Percentiles rank a stretch among this genome's conserved stretches.
Evolutionary conservation across 2,797 vertebrate species (phyloP).

Genomic region (Eleutherodactylus coqui): DNA sequence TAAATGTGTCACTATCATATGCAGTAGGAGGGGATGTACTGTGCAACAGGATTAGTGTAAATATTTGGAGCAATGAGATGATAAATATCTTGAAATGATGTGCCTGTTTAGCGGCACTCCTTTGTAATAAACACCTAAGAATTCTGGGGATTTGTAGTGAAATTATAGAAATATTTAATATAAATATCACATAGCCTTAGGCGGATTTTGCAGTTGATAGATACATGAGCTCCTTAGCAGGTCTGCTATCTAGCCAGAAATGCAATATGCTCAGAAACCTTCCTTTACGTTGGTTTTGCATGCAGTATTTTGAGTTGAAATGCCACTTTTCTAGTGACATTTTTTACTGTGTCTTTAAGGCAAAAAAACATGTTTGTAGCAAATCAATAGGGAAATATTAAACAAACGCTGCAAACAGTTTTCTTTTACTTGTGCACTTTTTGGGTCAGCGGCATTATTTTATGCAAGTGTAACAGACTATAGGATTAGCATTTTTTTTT

Average conservation of each 20-base stretch:
- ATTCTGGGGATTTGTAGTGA: neutral
- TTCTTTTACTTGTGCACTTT: no score
- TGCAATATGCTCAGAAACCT: neutral
- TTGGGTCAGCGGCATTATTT: no score
- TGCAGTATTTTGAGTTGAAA: no score
- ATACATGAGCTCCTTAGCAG: neutral
- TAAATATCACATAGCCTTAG: neutral
- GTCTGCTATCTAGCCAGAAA: neutral
- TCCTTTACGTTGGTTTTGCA: no score
- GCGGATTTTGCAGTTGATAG: neutral
- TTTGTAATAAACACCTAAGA: neutral
- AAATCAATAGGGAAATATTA: no score
- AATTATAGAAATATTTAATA: neutral
- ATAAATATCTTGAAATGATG: neutral
- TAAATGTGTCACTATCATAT: neutral
- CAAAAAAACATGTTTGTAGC: no score
- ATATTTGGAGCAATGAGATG: neutral
- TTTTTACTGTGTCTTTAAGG: no score
- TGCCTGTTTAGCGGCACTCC: neutral
- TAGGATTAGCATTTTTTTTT: no score
- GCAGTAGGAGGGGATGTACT: neutral
- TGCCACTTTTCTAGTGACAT: no score
- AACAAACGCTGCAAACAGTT: no score
- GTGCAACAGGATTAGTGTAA: neutral
- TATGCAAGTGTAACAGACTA: no score